Conservation (phyloP, 1,140 invertebrate species). For the Lucilia sericata region DNA sequence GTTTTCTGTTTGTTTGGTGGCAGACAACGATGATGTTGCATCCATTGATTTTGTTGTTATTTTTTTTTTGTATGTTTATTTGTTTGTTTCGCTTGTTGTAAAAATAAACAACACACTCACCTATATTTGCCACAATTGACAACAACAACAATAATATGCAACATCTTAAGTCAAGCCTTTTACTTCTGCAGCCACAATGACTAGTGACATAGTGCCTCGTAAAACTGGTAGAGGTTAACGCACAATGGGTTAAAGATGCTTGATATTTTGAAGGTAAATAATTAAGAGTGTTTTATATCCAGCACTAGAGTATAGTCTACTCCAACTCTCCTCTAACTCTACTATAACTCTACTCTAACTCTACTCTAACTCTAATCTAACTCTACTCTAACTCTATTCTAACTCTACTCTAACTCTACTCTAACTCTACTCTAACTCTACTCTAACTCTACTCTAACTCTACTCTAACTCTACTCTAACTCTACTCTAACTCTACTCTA, state of each 20-base stretch:
- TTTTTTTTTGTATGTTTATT: background rate
- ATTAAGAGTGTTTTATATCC: no score
- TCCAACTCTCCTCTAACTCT: no score
- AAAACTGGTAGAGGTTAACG: conserved; percentile 16
- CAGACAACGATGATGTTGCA: conserved; percentile 14
- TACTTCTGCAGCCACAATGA: conserved; percentile 21
- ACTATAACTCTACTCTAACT: no score
- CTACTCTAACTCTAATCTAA: no score
- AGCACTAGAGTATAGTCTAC: no score
- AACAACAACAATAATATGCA: conserved; percentile 42
- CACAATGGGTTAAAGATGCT: background rate
- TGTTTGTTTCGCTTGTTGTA: conserved; percentile 14
- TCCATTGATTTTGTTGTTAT: background rate
- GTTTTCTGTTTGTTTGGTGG: background rate
- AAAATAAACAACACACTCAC: conserved; percentile 43
- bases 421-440: no score
- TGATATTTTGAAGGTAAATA: no score
- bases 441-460: no score
- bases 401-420: no score
- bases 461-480: no score
- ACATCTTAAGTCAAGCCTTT: conserved; percentile 37
- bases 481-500: no score
- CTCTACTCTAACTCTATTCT: no score
- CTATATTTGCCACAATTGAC: conserved; percentile 45
- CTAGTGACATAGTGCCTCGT: conserved; percentile 33